phyloP scores from a whole-genome alignment of 2,888 invertebrate genomes.

The Willowsia nigromaculata region DNA sequence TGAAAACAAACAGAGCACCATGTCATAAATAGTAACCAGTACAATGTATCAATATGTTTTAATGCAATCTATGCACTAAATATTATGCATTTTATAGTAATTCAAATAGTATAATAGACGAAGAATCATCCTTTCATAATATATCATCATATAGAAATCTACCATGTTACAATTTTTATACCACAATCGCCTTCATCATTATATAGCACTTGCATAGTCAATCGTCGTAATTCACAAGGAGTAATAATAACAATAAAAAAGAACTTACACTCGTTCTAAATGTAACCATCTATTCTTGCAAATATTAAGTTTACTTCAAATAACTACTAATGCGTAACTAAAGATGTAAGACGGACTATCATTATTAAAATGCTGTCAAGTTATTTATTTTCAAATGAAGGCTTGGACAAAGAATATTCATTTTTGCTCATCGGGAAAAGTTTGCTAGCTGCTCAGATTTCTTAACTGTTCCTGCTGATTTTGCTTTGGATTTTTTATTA shows the following conservation, averaged over 20 bases:
- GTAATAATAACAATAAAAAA: slow-evolving; percentile 1
- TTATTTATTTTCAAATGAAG: too few species aligned
- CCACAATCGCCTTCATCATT: slow-evolving; percentile 6
- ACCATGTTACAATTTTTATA: slow-evolving; percentile 40
- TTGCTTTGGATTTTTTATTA: slow-evolving; percentile 24
- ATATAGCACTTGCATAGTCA: slow-evolving; percentile 32
- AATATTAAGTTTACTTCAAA: too few species aligned
- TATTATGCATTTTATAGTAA: slow-evolving; percentile 13
- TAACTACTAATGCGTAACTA: too few species aligned
- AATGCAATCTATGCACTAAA: slow-evolving; percentile 50
- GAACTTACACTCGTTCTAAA: too few species aligned
- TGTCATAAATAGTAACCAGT: slow-evolving; percentile 18
- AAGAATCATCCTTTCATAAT: neutral
- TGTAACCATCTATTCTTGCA: too few species aligned
- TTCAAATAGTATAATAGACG: neutral
- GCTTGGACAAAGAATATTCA: neutral
- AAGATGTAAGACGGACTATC: too few species aligned
- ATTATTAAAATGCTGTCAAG: too few species aligned
- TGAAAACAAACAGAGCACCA: slow-evolving; percentile 51
- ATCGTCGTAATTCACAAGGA: neutral
- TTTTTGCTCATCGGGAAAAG: neutral
- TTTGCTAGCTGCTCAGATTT: neutral
- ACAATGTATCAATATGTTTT: slow-evolving; percentile 36
- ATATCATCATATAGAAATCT: slow-evolving; percentile 30
- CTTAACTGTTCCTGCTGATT: neutral